Conservation (phyloP, 2,113 vertebrate species). For the Sinocyclocheilus anshuiensis region DNA sequence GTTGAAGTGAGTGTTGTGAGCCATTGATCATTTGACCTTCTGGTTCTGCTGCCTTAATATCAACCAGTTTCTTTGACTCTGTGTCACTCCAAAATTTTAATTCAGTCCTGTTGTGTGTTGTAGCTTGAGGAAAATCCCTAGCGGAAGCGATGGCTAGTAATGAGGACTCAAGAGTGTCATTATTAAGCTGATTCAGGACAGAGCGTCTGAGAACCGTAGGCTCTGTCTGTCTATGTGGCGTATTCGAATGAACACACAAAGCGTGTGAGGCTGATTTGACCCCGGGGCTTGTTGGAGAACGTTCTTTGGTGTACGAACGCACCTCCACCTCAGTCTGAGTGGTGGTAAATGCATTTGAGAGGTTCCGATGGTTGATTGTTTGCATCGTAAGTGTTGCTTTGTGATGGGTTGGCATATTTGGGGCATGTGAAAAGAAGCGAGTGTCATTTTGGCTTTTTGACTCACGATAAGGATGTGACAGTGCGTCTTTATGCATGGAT, state of each 20-base stretch:
- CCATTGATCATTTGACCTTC: slow-evolving; percentile 3
- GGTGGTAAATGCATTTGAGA: slow-evolving; percentile 32
- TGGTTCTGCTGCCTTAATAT: slow-evolving; percentile 18
- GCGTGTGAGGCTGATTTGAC: background rate
- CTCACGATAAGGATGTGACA: slow-evolving; percentile 3
- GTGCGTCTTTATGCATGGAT: background rate
- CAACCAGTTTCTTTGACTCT: background rate
- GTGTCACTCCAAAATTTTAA: background rate
- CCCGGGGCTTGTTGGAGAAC: background rate
- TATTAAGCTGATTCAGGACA: slow-evolving; percentile 32
- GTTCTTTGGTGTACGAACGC: background rate
- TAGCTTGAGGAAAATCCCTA: slow-evolving; percentile 9
- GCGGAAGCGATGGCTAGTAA: background rate
- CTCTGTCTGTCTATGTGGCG: background rate
- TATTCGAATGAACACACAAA: slow-evolving; percentile 18
- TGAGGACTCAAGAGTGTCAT: slow-evolving; percentile 36
- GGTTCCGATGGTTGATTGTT: slow-evolving; percentile 30
- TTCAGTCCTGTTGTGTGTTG: background rate
- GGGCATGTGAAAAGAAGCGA: background rate
- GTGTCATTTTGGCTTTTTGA: slow-evolving; percentile 38
- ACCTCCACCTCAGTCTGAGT: slow-evolving; percentile 43
- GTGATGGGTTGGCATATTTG: slow-evolving; percentile 29
- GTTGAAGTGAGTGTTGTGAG: background rate
- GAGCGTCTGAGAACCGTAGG: slow-evolving; percentile 11
- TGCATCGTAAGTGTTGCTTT: background rate